Conservation (phyloP, 2,113 vertebrate genomes). For the Vidua chalybeata region DNA sequence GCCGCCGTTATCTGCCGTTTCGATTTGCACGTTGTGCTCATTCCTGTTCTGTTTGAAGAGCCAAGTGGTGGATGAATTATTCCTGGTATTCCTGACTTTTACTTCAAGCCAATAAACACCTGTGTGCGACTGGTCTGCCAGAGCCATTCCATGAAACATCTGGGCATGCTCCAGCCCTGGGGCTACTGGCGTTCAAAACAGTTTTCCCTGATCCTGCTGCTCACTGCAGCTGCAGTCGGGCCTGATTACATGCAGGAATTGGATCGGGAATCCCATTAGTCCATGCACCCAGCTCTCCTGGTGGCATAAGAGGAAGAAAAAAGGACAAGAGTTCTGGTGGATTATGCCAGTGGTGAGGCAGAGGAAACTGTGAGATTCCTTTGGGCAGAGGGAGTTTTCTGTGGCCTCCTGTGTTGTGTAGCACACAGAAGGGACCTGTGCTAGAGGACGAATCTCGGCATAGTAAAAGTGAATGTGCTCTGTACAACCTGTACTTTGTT, state of each 20-base stretch:
- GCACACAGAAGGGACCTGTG: fast-evolving
- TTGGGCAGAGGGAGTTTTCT: neutral
- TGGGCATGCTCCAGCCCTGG: constrained; percentile 47
- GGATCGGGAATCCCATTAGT: neutral
- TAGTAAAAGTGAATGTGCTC: neutral
- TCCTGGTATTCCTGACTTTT: constrained; percentile 34
- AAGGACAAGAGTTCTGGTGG: neutral
- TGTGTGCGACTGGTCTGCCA: neutral
- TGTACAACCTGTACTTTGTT: neutral
- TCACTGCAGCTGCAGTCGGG: neutral
- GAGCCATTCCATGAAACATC: constrained; percentile 28
- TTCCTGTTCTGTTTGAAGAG: constrained; percentile 1
- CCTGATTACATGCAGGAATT: neutral
- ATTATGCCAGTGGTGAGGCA: neutral
- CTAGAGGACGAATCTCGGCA: neutral
- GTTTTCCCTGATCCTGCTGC: neutral
- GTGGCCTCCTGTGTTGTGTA: neutral
- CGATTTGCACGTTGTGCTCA: neutral
- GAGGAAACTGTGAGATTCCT: neutral
- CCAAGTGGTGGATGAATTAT: constrained; percentile 35
- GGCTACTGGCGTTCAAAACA: neutral
- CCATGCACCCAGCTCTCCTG: neutral
- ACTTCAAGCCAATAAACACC: constrained; percentile 61
- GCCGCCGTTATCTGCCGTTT: constrained; percentile 13
- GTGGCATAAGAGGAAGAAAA: neutral